Evolutionary conservation across 2,797 vertebrate species (phyloP).

Genomic region (Falco novaeseelandiae): DNA sequence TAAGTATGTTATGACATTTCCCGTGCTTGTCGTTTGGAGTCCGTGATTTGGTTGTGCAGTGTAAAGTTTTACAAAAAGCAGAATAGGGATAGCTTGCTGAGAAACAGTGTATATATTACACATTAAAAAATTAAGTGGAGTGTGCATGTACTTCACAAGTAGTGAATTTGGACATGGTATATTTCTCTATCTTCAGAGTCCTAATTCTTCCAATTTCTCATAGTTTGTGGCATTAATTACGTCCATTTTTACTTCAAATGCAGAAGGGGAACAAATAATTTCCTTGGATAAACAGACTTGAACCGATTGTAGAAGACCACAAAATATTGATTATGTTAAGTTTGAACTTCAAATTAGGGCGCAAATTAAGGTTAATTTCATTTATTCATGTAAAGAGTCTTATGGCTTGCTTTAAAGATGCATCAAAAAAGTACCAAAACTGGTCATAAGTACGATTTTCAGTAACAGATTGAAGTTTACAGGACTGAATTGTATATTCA

Average conservation of each 20-base stretch:
- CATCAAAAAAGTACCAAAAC: conserved; percentile 26
- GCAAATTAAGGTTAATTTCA: conserved; percentile 65
- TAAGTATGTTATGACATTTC: too few species aligned
- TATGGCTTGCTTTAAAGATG: conserved; percentile 17
- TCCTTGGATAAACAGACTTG: conserved; percentile 38
- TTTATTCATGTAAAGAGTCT: background rate
- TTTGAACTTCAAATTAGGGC: conserved; percentile 67
- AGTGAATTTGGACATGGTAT: background rate
- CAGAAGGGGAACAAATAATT: conserved; percentile 32
- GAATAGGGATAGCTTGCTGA: background rate
- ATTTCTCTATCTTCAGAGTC: background rate
- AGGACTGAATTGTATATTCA: background rate
- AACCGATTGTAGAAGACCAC: conserved; percentile 45
- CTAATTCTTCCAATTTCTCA: background rate
- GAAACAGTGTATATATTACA: background rate
- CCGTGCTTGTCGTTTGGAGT: too few species aligned
- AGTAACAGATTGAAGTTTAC: conserved; percentile 13
- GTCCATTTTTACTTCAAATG: conserved; percentile 11
- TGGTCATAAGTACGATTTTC: conserved; percentile 14
- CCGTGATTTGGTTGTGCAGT: too few species aligned
- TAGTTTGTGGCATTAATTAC: conserved; percentile 3
- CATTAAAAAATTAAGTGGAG: background rate
- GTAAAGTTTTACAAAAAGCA: background rate
- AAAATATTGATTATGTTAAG: conserved; percentile 66
- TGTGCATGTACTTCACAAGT: background rate